phyloP scores from a whole-genome alignment of 2,888 invertebrate species.

The Agriotes lineatus region DNA sequence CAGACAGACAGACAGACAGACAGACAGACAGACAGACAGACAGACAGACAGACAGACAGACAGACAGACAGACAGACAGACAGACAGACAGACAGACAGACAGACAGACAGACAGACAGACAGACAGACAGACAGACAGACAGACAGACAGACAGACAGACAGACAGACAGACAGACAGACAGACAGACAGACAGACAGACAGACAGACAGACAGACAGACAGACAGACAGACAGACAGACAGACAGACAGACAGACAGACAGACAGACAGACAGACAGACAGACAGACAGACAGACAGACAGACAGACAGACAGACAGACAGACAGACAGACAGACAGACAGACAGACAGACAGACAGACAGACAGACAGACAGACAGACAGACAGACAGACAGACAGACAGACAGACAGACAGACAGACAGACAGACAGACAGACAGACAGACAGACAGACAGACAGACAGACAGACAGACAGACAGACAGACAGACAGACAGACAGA shows the following conservation, averaged over 20 bases:
- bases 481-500: constrained; percentile 20
- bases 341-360: background rate
- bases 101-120: background rate
- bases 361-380: background rate
- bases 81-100: background rate
- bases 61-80: background rate
- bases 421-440: constrained; percentile 20
- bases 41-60: background rate
- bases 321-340: constrained; percentile 1
- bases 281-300: constrained; percentile 6
- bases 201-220: background rate
- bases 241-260: constrained; percentile 7
- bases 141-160: background rate
- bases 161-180: background rate
- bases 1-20: background rate
- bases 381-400: constrained; percentile 3
- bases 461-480: constrained; percentile 20
- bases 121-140: background rate
- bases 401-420: constrained; percentile 14
- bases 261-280: constrained; percentile 1
- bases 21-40: background rate
- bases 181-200: background rate
- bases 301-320: background rate
- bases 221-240: constrained; percentile 1
- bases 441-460: constrained; percentile 19